Evolutionary conservation across 2,113 vertebrate species (phyloP).

Genomic region (Calidris pugnax): DNA sequence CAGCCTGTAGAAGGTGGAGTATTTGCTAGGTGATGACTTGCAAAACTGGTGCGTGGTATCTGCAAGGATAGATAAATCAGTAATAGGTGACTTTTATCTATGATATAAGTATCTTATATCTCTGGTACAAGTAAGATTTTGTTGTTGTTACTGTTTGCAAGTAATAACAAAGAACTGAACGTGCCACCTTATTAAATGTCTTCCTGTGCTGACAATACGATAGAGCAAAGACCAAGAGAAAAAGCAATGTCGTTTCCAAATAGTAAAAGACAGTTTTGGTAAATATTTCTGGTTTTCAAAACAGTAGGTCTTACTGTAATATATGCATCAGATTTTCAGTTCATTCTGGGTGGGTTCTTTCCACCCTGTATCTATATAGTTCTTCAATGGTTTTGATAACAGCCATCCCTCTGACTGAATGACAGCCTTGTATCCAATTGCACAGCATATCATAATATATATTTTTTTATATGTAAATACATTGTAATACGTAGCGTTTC

Average conservation of each 20-base stretch:
- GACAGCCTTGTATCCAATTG: neutral
- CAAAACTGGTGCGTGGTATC: neutral
- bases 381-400: neutral
- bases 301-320: neutral
- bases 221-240: neutral
- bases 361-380: neutral
- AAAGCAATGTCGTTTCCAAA: neutral
- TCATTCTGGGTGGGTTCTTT: neutral
- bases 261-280: neutral
- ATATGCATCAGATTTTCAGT: neutral
- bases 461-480: conserved; percentile 14
- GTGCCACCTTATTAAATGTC: neutral
- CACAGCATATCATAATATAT: neutral
- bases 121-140: neutral
- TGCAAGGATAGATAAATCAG: neutral
- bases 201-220: neutral
- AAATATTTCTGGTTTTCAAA: neutral
- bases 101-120: neutral
- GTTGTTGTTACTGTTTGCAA: neutral
- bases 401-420: neutral
- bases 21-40: neutral
- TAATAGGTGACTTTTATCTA: neutral
- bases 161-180: neutral
- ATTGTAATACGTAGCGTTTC: neutral
- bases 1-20: neutral